phyloP scores from a whole-genome alignment of 2,113 vertebrate species.

The Apodemus speciosus region DNA sequence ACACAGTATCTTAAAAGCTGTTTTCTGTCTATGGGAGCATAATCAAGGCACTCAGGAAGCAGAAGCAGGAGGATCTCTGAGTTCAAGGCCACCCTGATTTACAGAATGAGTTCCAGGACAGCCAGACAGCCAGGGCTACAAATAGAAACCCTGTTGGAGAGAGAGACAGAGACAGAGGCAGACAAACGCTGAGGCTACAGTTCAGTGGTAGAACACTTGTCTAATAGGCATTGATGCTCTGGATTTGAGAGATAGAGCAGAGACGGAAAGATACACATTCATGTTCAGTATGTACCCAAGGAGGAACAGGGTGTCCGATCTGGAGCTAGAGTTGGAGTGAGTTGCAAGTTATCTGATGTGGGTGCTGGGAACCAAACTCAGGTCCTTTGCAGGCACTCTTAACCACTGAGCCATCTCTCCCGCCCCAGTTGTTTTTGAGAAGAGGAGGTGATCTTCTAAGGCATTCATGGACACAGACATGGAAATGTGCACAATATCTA shows the following conservation, averaged over 20 bases:
- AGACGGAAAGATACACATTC: not conserved
- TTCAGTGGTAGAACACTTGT: not conserved
- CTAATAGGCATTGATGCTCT: not conserved
- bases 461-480: not conserved
- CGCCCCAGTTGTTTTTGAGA: not conserved
- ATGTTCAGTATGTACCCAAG: not conserved
- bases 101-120: not conserved
- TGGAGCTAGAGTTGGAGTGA: not conserved
- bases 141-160: not conserved
- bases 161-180: too few species aligned
- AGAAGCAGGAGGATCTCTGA: not conserved
- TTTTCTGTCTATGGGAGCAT: too few species aligned
- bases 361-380: not conserved
- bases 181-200: not conserved
- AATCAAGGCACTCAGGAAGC: not conserved
- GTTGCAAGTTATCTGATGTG: not conserved
- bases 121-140: not conserved
- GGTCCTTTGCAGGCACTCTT: not conserved
- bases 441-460: not conserved
- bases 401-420: not conserved
- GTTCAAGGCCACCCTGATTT: not conserved
- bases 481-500: not conserved
- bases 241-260: not conserved
- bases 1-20: too few species aligned
- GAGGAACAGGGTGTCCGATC: not conserved